Evolutionary conservation across 2,797 vertebrate species (phyloP), one percentile per base, ranked within the genome.

Genomic region (Sebastes aleutianus): DNA sequence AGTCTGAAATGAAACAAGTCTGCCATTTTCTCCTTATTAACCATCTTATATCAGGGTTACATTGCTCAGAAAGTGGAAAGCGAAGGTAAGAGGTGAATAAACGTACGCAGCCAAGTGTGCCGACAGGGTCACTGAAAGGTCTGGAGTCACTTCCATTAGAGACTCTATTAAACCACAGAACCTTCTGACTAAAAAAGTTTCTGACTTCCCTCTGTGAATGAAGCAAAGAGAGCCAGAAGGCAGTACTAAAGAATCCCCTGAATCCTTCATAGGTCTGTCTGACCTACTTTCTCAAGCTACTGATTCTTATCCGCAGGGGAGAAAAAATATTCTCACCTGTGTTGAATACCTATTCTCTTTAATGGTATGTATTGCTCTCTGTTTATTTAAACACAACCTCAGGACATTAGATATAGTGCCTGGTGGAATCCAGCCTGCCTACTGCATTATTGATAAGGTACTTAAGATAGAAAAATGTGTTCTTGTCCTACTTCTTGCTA

Each of bases 211-310:
- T 7, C 36, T 71, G 57, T 65, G 66, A 82, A 62, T 70, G 64
- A 85, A 70, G 82, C 43, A 63, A 50, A 65, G 59, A 34, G 58
- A 80, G 24, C 64, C 78, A 70, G 58, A 68, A 76, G 75, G 66
- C 57, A 54, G 58, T 5, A 29, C 70, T 70, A 71, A 74, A 85
- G 83, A 80, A 85, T 86, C 72, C 84, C 77, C 70, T 32, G 34
- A 85, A 88, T 72, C 74, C 83, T 77, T 75, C 50, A 70, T 68
- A 84, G 53, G 84, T 77, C 74, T 59, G 72, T 79, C 75, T 87
- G 85, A 87, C 88, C 89, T 87, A 89, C 73, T 90, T 92, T 86
- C 61, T 69, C 27, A 27, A 78, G 63, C 78, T 72, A 62, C 75
- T 47, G 80, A 85, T 82, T 86, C 66, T 70, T 76, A 79, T 81